Evolutionary conservation across 2,113 vertebrate genomes (phyloP), one percentile per base, ranked within the genome.

Genomic region (Calyptomena viridis): DNA sequence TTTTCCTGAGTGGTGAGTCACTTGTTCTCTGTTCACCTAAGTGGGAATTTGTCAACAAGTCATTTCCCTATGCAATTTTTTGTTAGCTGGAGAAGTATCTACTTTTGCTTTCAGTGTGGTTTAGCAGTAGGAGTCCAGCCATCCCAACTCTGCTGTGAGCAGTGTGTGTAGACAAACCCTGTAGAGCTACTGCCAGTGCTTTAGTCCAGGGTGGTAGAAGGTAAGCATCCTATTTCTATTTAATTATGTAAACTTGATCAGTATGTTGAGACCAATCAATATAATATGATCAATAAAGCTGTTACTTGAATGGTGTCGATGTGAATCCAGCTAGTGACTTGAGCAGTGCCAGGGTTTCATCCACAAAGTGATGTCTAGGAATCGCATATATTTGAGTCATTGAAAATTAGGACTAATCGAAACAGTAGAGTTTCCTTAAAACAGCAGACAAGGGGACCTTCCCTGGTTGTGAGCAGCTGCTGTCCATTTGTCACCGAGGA

Each of bases 1-100:
- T 93, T 90, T 67, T 94, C 75, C 90, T 84, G 76, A 91, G 59
- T 62, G 81, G 62, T 96, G 94, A 94, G 50, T 94, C 87, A 92
- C 77, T 96, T 1, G 16, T 66, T 96, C 84, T 71, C 84, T 3
- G 1, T 81, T 92, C 78, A 87, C 86, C 86, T 90, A 64, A 92
- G 90, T 10, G 33, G 68, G 76, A 67, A 93, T 73, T 6, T 58
- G 90, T 84, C 33, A 3, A 58, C 52, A 62, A 94, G 60, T 93
- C n/a, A 50, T 90, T 76, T 79, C 40, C 69, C 52, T 64, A 3
- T 69, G 89, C 85, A 68, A 30, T 79, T 84, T 89, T 96, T 87
- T 93, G 53, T 62, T 84, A 93, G 58, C 74, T 87, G 74, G 71
- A 87, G 53, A 73, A 78, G 82, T 84, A 74, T 71, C 93, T 90